phyloP scores from a whole-genome alignment of 2,113 vertebrate species.

The Oxyruncus cristatus region DNA sequence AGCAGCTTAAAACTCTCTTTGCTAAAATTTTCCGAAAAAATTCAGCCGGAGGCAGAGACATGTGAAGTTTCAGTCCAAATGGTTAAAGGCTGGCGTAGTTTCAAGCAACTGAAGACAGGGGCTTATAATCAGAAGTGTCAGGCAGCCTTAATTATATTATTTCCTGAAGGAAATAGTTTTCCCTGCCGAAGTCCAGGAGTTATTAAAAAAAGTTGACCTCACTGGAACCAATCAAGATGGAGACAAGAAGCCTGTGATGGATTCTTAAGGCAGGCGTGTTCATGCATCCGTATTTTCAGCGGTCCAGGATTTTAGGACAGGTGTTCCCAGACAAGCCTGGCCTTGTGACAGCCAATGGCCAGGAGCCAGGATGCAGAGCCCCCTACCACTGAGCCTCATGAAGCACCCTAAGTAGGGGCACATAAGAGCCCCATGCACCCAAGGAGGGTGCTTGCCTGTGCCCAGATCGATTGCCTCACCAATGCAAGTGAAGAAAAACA shows the following conservation, averaged over 20 bases:
- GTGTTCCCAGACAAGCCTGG: background rate
- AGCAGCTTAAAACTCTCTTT: slow-evolving; percentile 32
- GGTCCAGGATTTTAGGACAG: slow-evolving; percentile 8
- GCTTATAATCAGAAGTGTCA: slow-evolving; percentile 64
- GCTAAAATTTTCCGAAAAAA: slow-evolving; percentile 55
- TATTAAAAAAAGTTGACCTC: slow-evolving; percentile 69
- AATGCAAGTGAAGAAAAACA: background rate
- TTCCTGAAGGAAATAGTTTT: slow-evolving; percentile 69
- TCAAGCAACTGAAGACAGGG: slow-evolving; percentile 64
- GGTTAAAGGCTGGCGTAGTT: slow-evolving; percentile 54
- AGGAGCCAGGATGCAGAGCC: background rate
- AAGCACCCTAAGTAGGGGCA: background rate
- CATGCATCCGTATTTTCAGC: background rate
- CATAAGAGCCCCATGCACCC: accelerated
- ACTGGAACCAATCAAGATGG: slow-evolving; percentile 61
- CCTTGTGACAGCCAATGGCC: background rate
- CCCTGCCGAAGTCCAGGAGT: slow-evolving; percentile 58
- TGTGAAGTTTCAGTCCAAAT: slow-evolving; percentile 58
- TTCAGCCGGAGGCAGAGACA: slow-evolving; percentile 57
- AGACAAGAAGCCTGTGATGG: slow-evolving; percentile 50
- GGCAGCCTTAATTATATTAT: slow-evolving; percentile 66
- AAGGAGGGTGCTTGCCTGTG: background rate
- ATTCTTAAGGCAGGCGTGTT: background rate
- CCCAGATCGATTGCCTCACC: background rate
- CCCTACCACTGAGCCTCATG: background rate